Evolutionary conservation across 2,888 invertebrate species (phyloP), one percentile per base, ranked within the genome.

Genomic region (Tinea pellionella): DNA sequence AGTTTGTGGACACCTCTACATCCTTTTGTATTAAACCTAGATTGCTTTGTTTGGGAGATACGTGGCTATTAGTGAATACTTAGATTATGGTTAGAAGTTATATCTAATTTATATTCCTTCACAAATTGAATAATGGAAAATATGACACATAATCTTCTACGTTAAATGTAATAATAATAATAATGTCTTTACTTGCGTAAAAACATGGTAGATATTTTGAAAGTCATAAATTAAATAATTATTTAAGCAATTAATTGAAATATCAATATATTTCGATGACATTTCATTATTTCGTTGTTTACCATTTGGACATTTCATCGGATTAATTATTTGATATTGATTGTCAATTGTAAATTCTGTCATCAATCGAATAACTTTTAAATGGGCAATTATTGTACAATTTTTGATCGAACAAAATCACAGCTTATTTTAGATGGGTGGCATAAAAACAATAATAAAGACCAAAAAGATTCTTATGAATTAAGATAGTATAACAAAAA

Each of bases 1-100:
- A 80, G 77, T 82, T 79, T 75, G 78, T 74, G 78, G 77, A 77
- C 77, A 78, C 72, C 73, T 72, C 74, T 73, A 79, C 78, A 77
- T 75, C 77, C 75, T 76, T 73, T 57, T 32, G 57, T 57, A 57
- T 57, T 57, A 57, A 57, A 32, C 32, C 55, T 24, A 24, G 55
- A 55, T 55, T 59, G 59, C 59, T 43, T 59, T 59, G 59, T 59
- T 59, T 59, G 11, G 47, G 24, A 29, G 55, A 55, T 55, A 18
- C 55, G 18, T 55, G 18, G 55, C 55, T 19, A 55, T 18, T 47
- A 47, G 47, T 18, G 16, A 18, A 47, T 9, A 47, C 18, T 47
- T 37, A 37, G 6, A n/a, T 37, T 37, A 2, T 6, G 37, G 37
- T 24, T 24, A 24, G 24, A 24, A 24, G 24, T 24, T 24, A 37